These are phyloP conservation scores for Anguilla obscura DNA, from an alignment of 2,797 vertebrate genomes.

Conservation along the genomic window DNA sequence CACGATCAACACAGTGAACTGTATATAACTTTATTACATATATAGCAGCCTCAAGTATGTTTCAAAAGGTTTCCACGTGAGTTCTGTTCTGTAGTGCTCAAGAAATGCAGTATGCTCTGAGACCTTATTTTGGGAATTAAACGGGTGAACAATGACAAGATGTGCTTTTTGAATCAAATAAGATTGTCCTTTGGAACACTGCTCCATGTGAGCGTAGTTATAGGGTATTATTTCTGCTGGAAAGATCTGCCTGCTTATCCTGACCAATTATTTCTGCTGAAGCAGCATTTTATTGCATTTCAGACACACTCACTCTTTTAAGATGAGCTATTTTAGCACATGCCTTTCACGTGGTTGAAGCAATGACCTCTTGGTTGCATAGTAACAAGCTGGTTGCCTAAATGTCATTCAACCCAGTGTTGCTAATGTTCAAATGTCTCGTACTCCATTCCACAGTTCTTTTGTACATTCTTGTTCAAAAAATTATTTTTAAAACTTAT, in stretches of 20 bases:
- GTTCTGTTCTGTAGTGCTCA: background rate
- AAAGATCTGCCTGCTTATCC: conserved; percentile 12
- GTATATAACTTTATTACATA: background rate
- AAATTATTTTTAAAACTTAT: background rate
- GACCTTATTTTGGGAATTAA: background rate
- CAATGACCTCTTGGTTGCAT: background rate
- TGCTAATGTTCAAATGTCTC: background rate
- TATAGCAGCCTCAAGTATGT: background rate
- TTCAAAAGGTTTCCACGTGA: background rate
- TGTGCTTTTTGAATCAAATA: conserved; percentile 43
- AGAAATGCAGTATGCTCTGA: background rate
- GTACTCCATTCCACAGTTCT: background rate
- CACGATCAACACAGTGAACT: background rate
- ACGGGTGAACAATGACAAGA: background rate
- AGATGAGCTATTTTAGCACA: conserved; percentile 43
- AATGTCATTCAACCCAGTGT: conserved; percentile 1
- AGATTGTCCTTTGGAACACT: conserved; percentile 48
- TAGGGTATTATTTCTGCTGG: conserved; percentile 47
- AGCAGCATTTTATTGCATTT: conserved; percentile 48
- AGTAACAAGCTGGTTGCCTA: conserved; percentile 18
- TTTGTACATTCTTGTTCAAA: background rate
- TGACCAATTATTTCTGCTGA: conserved; percentile 42
- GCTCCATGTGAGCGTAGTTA: conserved; percentile 39
- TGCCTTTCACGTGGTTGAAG: conserved; percentile 17
- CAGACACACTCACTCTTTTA: conserved; percentile 36